Percentiles rank a stretch among this genome's conserved stretches.
phyloP scores from a whole-genome alignment of 2,797 vertebrate genomes.

The Aplochiton taeniatus region DNA sequence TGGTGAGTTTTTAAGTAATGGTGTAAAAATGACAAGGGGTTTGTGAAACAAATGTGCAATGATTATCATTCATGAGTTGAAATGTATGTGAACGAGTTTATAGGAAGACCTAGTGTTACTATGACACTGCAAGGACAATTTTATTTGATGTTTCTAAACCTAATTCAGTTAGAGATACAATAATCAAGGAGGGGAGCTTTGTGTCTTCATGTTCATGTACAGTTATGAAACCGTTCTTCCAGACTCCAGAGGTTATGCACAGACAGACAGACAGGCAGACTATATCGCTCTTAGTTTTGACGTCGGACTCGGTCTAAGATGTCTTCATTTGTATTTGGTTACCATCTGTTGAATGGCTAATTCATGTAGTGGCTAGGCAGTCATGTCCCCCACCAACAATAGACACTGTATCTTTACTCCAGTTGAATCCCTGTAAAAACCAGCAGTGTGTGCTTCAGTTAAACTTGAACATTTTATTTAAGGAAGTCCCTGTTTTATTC shows the following conservation, averaged over 20 bases:
- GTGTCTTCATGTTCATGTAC: conserved; percentile 40
- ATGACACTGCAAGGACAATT: neutral
- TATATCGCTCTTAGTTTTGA: conserved; percentile 27
- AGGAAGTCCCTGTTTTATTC: conserved; percentile 74
- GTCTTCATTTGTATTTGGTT: conserved; percentile 16
- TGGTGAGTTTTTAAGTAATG: too few species aligned
- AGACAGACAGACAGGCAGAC: neutral
- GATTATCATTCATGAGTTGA: conserved; percentile 37
- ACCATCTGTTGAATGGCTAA: conserved; percentile 19
- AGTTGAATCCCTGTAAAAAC: conserved; percentile 74
- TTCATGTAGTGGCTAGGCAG: conserved; percentile 32
- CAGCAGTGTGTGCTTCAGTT: conserved; percentile 82
- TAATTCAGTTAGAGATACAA: conserved; percentile 25
- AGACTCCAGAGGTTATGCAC: conserved; percentile 40
- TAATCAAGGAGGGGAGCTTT: conserved; percentile 16
- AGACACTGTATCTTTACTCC: conserved; percentile 62
- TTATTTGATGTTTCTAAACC: conserved; percentile 33
- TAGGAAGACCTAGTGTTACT: conserved; percentile 28
- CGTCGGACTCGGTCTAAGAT: neutral
- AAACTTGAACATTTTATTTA: conserved; percentile 83
- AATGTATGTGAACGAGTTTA: conserved; percentile 28
- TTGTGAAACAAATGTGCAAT: conserved; percentile 69
- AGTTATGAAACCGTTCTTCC: conserved; percentile 36
- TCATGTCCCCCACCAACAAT: conserved; percentile 42
- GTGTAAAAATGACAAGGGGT: conserved; percentile 28